phyloP scores from a whole-genome alignment of 2,888 invertebrate genomes.

The Notocelia uddmanniana region DNA sequence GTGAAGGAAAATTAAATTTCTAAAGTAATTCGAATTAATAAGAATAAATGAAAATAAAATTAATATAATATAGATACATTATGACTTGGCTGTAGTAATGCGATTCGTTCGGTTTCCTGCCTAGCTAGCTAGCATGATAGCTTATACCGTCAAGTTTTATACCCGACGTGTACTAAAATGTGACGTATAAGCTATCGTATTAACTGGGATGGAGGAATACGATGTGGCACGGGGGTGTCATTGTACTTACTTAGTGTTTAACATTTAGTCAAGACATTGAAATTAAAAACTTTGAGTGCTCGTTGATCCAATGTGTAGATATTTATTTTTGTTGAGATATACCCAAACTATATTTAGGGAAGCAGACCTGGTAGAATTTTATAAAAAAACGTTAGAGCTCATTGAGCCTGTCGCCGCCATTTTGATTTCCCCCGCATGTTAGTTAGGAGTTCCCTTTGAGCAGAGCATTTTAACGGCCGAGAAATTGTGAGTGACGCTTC shows the following conservation, averaged over 20 bases:
- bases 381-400: slow-evolving; percentile 51
- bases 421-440: slow-evolving; percentile 53
- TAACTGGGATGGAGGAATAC: slow-evolving; percentile 41
- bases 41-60: slow-evolving; percentile 49
- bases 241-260: slow-evolving; percentile 83
- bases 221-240: slow-evolving; percentile 65
- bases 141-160: too few relatives aligned
- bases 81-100: slow-evolving; percentile 25
- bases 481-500: slow-evolving; percentile 59
- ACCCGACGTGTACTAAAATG: too few relatives aligned
- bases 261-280: slow-evolving; percentile 77
- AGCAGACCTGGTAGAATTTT: slow-evolving; percentile 65
- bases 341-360: slow-evolving; percentile 79
- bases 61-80: slow-evolving; percentile 37
- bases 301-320: slow-evolving; percentile 85
- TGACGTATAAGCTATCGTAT: too few relatives aligned
- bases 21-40: slow-evolving; percentile 56
- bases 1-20: slow-evolving; percentile 49
- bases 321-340: slow-evolving; percentile 85
- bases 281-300: slow-evolving; percentile 78
- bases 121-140: too few relatives aligned
- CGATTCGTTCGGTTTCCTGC: slow-evolving; percentile 19
- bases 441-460: slow-evolving; percentile 64
- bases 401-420: slow-evolving; percentile 47
- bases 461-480: slow-evolving; percentile 71